Conservation (phyloP, 2,888 invertebrate species). For the Nemapogon koenigi region DNA sequence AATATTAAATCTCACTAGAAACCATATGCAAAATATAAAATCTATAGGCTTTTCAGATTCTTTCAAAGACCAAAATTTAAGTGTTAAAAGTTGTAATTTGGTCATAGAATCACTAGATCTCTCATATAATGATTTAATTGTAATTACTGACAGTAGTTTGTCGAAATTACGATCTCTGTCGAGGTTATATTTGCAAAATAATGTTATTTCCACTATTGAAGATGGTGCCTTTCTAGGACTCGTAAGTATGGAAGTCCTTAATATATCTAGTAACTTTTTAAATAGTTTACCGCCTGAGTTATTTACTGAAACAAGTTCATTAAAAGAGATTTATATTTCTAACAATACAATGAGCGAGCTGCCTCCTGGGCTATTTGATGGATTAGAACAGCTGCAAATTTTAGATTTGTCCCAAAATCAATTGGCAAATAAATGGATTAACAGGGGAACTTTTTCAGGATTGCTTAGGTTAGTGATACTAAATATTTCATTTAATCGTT, state of each 20-base stretch:
- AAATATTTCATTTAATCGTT: slow-evolving; percentile 74
- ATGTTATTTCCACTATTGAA: slow-evolving; percentile 75
- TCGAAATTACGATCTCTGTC: slow-evolving; percentile 72
- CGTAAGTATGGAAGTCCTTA: slow-evolving; percentile 70
- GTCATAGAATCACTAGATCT: slow-evolving; percentile 74
- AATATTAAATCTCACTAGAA: slow-evolving; percentile 74
- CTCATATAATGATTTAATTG: slow-evolving; percentile 75
- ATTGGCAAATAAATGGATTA: slow-evolving; percentile 77
- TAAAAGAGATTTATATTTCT: slow-evolving; percentile 73
- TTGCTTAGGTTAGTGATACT: slow-evolving; percentile 76
- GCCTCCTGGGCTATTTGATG: slow-evolving; percentile 74
- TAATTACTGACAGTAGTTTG: slow-evolving; percentile 72
- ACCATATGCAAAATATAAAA: slow-evolving; percentile 79
- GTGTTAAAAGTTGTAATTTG: slow-evolving; percentile 71
- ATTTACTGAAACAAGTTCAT: slow-evolving; percentile 70
- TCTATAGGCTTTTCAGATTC: slow-evolving; percentile 78
- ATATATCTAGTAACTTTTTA: slow-evolving; percentile 81
- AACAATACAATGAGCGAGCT: slow-evolving; percentile 80
- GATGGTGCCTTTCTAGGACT: slow-evolving; percentile 77
- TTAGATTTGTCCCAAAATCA: slow-evolving; percentile 77
- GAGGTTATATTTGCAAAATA: slow-evolving; percentile 75
- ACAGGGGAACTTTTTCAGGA: slow-evolving; percentile 75
- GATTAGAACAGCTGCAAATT: slow-evolving; percentile 73
- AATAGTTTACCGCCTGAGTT: slow-evolving; percentile 77
- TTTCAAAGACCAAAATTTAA: slow-evolving; percentile 60